Conservation (phyloP, 2,797 vertebrate species). For the Anabacerthia variegaticeps region DNA sequence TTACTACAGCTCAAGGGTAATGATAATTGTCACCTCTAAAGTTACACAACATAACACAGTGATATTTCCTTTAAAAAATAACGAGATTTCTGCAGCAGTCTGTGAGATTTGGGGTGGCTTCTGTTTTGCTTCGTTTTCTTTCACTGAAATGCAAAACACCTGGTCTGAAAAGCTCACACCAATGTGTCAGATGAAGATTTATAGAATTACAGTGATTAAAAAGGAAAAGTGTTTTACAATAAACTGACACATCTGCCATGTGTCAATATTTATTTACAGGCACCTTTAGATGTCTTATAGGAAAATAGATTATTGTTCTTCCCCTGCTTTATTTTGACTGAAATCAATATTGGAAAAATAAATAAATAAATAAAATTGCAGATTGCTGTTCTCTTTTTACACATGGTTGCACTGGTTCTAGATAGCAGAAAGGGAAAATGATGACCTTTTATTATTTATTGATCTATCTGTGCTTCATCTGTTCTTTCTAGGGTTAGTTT, state of each 20-base stretch:
- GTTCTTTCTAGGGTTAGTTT: not conserved
- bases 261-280: conserved; percentile 44
- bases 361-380: not conserved
- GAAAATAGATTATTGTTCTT: conserved; percentile 6
- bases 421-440: not conserved
- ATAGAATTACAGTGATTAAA: not conserved
- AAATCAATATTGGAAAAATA: conserved; percentile 34
- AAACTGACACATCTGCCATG: conserved; percentile 2
- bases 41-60: not conserved
- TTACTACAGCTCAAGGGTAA: conserved; percentile 5
- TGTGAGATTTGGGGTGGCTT: not conserved
- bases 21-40: not conserved
- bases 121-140: not conserved
- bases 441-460: conserved; percentile 6
- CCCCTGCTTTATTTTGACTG: not conserved
- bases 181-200: not conserved
- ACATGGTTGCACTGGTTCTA: not conserved
- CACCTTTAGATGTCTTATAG: not conserved
- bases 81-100: not conserved
- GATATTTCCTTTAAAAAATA: not conserved
- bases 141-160: not conserved
- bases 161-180: not conserved
- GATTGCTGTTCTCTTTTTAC: not conserved
- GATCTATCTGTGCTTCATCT: not conserved
- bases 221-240: conserved; percentile 21